These are phyloP conservation scores for Heliconius himera DNA, from an alignment of 1,140 invertebrate species.

Conservation along the genomic window DNA sequence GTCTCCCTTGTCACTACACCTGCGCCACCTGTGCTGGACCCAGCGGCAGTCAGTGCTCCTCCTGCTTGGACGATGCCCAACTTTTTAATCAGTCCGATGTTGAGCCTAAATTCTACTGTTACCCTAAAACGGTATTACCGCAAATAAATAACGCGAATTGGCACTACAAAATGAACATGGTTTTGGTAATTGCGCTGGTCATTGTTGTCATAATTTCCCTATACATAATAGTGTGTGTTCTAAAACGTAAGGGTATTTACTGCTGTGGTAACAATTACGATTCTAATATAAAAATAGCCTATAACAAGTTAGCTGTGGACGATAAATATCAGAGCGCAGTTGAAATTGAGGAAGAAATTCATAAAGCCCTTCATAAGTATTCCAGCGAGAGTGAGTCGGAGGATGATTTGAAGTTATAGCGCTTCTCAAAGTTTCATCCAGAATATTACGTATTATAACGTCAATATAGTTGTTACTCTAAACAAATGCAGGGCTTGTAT, in stretches of 20 bases:
- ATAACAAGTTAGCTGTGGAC: slow-evolving; percentile 69
- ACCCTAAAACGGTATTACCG: slow-evolving; percentile 61
- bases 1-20: slow-evolving; percentile 72
- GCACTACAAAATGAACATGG: slow-evolving; percentile 64
- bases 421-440: slow-evolving; percentile 50
- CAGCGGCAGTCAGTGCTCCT: slow-evolving; percentile 63
- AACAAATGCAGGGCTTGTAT: slow-evolving; percentile 53
- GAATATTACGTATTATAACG: slow-evolving; percentile 61
- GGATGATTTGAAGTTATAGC: slow-evolving; percentile 71
- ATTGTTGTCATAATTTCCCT: slow-evolving; percentile 49
- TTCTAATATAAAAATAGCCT: slow-evolving; percentile 63
- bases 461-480: slow-evolving; percentile 26
- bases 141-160: slow-evolving; percentile 63
- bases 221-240: slow-evolving; percentile 55
- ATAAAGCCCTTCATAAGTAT: slow-evolving; percentile 65
- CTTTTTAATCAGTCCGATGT: slow-evolving; percentile 61
- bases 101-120: slow-evolving; percentile 66
- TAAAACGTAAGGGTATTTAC: slow-evolving; percentile 48
- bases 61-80: slow-evolving; percentile 69
- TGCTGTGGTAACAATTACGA: slow-evolving; percentile 59
- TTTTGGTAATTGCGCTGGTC: slow-evolving; percentile 54
- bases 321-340: slow-evolving; percentile 70
- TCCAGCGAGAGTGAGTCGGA: slow-evolving; percentile 71
- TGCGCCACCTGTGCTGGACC: slow-evolving; percentile 70
- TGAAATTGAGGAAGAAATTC: slow-evolving; percentile 73